Conservation (phyloP, 2,888 invertebrate genomes). For the Ormyrus labotus region DNA sequence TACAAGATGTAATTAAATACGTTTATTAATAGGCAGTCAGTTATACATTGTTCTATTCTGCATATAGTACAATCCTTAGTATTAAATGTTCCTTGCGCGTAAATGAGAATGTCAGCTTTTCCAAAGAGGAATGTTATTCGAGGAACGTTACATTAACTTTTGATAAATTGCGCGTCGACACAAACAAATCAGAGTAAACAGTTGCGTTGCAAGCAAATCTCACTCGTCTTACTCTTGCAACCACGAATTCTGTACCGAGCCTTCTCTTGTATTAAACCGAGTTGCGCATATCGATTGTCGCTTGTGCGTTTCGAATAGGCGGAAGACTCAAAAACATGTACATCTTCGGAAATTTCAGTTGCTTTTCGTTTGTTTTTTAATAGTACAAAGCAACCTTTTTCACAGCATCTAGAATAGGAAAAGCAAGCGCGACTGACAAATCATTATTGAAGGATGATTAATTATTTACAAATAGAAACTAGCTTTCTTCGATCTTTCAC, state of each 20-base stretch:
- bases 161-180: conserved; percentile 31
- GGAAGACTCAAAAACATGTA: conserved; percentile 30
- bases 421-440: conserved; percentile 32
- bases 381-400: too few relatives aligned
- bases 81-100: conserved; percentile 41
- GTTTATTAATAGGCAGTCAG: conserved; percentile 63
- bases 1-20: conserved; percentile 58
- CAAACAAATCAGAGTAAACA: conserved; percentile 9
- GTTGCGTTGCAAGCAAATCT: conserved; percentile 5
- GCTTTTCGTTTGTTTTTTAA: too few relatives aligned
- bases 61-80: conserved; percentile 51
- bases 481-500: conserved; percentile 6
- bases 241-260: conserved; percentile 1
- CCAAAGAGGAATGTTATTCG: conserved; percentile 45
- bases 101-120: conserved; percentile 47
- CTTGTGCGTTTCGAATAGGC: conserved; percentile 30
- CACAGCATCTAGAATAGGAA: neutral
- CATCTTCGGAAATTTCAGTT: too few relatives aligned
- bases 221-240: neutral
- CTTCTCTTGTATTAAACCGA: conserved; percentile 11
- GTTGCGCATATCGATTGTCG: conserved; percentile 17
- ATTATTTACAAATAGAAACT: conserved; percentile 50
- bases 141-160: conserved; percentile 38
- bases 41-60: conserved; percentile 52
- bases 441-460: conserved; percentile 26